Percentiles rank a stretch among this genome's conserved stretches.
These are phyloP conservation scores for Nyctibius grandis DNA, from an alignment of 2,797 vertebrate species.

Conservation along the genomic window DNA sequence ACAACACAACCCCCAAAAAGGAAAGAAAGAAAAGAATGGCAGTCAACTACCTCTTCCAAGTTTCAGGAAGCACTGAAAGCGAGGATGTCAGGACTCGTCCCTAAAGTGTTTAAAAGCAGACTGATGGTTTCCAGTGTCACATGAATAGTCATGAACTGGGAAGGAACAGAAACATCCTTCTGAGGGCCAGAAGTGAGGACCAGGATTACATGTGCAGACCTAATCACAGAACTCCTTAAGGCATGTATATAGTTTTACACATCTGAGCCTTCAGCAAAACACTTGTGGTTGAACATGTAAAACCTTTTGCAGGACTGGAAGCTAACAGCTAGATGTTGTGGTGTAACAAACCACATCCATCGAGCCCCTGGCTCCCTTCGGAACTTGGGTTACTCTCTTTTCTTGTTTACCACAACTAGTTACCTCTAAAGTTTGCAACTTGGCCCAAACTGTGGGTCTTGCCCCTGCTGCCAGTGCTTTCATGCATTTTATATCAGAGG, in stretches of 20 bases:
- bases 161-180: neutral
- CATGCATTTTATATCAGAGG: neutral
- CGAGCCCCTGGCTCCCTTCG: neutral
- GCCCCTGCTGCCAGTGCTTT: neutral
- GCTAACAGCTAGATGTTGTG: neutral
- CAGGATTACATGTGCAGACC: neutral
- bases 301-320: neutral
- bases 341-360: neutral
- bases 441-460: neutral
- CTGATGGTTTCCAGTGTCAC: neutral
- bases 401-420: neutral
- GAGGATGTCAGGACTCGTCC: neutral
- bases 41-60: neutral
- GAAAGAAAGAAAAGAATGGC: neutral
- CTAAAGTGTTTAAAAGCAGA: neutral
- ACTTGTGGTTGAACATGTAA: neutral
- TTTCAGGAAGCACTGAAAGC: neutral
- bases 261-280: neutral
- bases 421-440: neutral
- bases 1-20: neutral
- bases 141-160: neutral
- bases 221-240: neutral
- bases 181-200: neutral
- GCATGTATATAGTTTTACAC: rapidly evolving
- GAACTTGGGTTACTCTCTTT: neutral